Conservation (phyloP, 2,888 invertebrate species). For the Mesorhabditis spiculigera region DNA sequence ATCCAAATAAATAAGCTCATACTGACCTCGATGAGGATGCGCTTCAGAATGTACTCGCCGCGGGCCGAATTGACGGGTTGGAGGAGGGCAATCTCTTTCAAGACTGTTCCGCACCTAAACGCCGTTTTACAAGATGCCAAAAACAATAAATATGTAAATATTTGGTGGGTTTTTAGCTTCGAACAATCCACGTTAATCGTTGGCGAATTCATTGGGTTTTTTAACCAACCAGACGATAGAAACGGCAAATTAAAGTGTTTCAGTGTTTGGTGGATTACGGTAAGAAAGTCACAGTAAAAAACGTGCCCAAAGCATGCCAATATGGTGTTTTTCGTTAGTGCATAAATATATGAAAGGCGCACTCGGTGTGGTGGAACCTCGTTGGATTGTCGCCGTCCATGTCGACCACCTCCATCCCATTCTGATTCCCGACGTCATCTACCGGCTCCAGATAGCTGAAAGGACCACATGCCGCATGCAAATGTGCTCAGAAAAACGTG, state of each 20-base stretch:
- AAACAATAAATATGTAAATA: too few species aligned
- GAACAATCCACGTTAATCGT: too few species aligned
- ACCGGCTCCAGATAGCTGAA: neutral
- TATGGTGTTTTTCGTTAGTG: neutral
- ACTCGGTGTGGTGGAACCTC: constrained; percentile 2
- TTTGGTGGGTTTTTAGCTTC: too few species aligned
- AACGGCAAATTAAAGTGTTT: too few species aligned
- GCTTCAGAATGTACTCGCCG: neutral
- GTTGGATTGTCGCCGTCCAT: neutral
- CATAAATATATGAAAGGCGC: neutral
- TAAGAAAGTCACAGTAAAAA: too few species aligned
- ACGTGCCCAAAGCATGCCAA: too few species aligned
- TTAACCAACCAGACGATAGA: too few species aligned
- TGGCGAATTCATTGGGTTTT: too few species aligned
- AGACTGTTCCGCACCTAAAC: neutral
- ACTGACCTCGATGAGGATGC: constrained; percentile 3
- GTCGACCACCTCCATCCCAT: neutral
- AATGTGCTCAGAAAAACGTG: too few species aligned
- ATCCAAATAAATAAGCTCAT: neutral
- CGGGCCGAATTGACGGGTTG: neutral
- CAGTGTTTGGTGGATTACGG: too few species aligned
- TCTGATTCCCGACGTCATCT: neutral
- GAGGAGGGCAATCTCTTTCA: constrained; percentile 4
- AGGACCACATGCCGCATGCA: neutral
- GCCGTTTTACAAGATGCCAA: too few species aligned